Evolutionary conservation across 2,888 invertebrate genomes (phyloP).

Genomic region (Dasypogon diadema): DNA sequence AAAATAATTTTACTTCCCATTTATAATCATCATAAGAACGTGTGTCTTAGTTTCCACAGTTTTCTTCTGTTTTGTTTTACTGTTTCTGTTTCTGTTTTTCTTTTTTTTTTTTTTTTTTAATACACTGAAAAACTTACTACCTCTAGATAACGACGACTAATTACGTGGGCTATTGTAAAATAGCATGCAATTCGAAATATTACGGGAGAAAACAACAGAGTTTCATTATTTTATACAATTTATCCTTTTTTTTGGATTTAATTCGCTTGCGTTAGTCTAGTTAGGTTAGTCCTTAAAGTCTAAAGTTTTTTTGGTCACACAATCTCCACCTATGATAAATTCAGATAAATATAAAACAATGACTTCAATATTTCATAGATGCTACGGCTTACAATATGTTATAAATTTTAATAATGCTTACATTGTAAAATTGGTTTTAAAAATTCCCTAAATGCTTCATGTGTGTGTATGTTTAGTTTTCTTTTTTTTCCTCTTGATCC

Average conservation of each 20-base stretch:
- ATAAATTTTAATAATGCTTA: conserved; percentile 49
- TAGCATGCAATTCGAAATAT: conserved; percentile 24
- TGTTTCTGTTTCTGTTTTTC: not conserved
- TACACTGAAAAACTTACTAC: conserved; percentile 27
- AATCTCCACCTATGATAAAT: conserved; percentile 34
- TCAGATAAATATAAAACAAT: conserved; percentile 42
- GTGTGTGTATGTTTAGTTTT: conserved; percentile 12
- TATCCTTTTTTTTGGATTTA: not conserved
- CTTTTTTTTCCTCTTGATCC: not conserved
- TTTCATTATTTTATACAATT: not conserved
- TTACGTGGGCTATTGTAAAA: conserved; percentile 35
- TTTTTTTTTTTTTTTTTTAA: conserved; percentile 6
- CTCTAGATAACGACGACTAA: conserved; percentile 35
- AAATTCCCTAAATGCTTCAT: conserved; percentile 51
- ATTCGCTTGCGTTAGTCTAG: conserved; percentile 12
- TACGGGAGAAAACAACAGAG: conserved; percentile 6
- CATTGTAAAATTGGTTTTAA: conserved; percentile 39
- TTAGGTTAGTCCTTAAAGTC: conserved; percentile 33
- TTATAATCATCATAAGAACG: conserved; percentile 50
- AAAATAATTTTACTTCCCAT: conserved; percentile 23
- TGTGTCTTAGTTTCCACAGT: conserved; percentile 26
- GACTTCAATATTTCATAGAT: conserved; percentile 20
- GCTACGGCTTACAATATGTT: conserved; percentile 32
- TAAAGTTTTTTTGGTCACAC: conserved; percentile 37
- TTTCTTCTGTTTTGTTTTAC: not conserved